Conservation (phyloP, 2,113 vertebrate species). For the Ammospiza caudacuta region DNA sequence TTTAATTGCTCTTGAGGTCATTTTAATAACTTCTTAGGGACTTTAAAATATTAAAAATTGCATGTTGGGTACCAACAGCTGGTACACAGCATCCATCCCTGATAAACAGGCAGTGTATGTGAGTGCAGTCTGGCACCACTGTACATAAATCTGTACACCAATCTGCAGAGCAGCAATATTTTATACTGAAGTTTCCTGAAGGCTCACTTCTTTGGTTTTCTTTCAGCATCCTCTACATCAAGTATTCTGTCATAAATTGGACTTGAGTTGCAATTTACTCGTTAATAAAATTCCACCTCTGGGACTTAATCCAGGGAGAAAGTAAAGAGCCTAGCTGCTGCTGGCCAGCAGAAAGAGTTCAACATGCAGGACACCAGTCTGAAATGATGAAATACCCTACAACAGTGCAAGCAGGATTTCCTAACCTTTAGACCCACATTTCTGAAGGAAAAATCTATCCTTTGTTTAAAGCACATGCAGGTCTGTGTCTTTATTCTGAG, state of each 20-base stretch:
- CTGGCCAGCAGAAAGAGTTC: background rate
- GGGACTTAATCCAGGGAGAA: background rate
- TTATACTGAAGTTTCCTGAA: background rate
- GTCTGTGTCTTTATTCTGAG: background rate
- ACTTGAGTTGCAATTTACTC: background rate
- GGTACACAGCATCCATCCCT: background rate
- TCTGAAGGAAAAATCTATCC: background rate
- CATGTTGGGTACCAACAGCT: background rate
- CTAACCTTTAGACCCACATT: background rate
- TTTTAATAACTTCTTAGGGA: background rate
- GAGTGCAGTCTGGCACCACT: background rate
- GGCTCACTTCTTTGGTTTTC: background rate
- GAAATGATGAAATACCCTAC: background rate
- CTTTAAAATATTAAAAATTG: background rate
- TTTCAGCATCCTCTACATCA: background rate
- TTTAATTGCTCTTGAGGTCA: background rate
- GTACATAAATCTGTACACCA: background rate
- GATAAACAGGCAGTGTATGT: background rate
- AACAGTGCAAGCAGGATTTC: background rate
- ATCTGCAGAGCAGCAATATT: background rate
- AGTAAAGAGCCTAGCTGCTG: background rate
- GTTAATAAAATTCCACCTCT: background rate
- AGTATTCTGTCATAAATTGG: background rate
- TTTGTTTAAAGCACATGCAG: background rate
- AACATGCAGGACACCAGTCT: background rate